A percentile compares a stretch with the other conserved stretches of the same genome.
Evolutionary conservation across 2,888 invertebrate genomes (phyloP).

Genomic region (Tuberolachnus salignus): DNA sequence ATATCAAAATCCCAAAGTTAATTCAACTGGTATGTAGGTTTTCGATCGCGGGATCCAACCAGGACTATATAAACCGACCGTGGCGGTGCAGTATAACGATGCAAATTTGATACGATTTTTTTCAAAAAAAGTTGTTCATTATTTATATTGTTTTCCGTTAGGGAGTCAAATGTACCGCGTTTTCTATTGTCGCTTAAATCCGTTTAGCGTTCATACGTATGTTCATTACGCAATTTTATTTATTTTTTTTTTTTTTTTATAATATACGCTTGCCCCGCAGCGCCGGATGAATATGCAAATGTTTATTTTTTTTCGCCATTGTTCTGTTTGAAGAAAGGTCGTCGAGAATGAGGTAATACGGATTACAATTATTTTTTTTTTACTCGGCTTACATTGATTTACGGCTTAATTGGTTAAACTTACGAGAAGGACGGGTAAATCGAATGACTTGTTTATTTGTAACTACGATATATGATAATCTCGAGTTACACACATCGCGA

Average conservation of each 20-base stretch:
- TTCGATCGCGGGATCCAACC: too few species aligned
- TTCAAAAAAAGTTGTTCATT: too few species aligned
- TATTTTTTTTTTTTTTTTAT: neutral
- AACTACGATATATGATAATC: neutral
- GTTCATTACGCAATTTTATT: slow-evolving; percentile 18
- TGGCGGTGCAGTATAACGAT: too few species aligned
- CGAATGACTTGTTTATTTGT: slow-evolving; percentile 3
- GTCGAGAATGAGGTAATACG: slow-evolving; percentile 22
- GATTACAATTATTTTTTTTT: slow-evolving; percentile 5
- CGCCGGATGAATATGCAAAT: slow-evolving; percentile 15
- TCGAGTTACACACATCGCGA: neutral
- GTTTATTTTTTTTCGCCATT: slow-evolving; percentile 5
- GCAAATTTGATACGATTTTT: too few species aligned
- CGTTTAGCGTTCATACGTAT: slow-evolving; percentile 5
- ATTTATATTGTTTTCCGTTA: too few species aligned
- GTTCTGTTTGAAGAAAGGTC: slow-evolving; percentile 34
- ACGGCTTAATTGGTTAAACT: slow-evolving; percentile 24
- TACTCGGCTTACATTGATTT: slow-evolving; percentile 1
- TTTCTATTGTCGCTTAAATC: too few species aligned
- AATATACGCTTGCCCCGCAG: too few species aligned
- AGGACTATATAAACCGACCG: too few species aligned
- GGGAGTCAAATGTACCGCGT: too few species aligned
- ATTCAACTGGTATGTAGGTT: too few species aligned
- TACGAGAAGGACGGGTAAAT: slow-evolving; percentile 16
- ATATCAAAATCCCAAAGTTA: too few species aligned